These are phyloP conservation scores for Phenganax subtilis DNA, from an alignment of 92 coral and sea anemone species.

Conservation along the genomic window DNA sequence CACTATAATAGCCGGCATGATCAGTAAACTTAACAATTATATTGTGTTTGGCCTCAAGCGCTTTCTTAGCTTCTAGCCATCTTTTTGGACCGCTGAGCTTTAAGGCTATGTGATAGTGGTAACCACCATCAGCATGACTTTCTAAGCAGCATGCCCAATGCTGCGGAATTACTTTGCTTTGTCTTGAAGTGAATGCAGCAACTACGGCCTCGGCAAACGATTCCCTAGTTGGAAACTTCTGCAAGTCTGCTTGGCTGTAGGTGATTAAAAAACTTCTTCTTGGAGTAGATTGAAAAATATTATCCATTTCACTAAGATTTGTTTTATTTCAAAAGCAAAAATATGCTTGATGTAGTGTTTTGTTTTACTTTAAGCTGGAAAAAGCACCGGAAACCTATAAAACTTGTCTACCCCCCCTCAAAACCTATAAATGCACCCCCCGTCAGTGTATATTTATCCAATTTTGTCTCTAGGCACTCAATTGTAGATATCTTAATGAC, in stretches of 20 bases:
- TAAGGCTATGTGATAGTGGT: background rate
- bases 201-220: background rate
- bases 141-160: slow-evolving; percentile 11
- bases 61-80: background rate
- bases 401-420: too few species aligned
- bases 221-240: background rate
- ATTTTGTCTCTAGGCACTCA: too few species aligned
- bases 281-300: background rate
- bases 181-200: background rate
- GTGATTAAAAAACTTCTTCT: background rate
- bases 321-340: too few species aligned
- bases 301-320: too few species aligned
- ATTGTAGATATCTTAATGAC: too few species aligned
- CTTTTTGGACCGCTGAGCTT: background rate
- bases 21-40: background rate
- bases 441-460: too few species aligned
- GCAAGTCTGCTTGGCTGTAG: background rate
- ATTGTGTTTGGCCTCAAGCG: background rate
- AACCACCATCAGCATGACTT: background rate
- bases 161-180: background rate
- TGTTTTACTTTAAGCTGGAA: too few species aligned
- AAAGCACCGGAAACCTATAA: too few species aligned
- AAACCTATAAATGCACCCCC: too few species aligned
- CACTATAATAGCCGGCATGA: background rate
- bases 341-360: too few species aligned